These are phyloP conservation scores for Eupristina koningsbergeri DNA, from an alignment of 1,140 invertebrate genomes.

Conservation along the genomic window DNA sequence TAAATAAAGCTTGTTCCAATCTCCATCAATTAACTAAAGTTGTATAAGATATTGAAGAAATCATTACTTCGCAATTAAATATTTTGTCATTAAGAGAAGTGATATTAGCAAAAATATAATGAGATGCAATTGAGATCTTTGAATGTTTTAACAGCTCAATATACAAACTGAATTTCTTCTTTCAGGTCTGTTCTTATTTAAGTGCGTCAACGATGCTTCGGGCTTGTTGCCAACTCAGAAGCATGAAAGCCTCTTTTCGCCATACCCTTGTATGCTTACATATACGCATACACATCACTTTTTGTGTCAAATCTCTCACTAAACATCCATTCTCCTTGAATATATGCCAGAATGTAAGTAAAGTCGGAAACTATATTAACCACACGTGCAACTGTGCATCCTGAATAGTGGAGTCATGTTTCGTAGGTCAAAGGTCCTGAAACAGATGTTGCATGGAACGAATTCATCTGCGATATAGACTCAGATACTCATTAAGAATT, in stretches of 20 bases:
- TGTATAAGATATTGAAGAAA: too few relatives aligned
- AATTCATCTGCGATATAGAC: neutral
- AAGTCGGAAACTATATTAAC: neutral
- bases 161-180: constrained; percentile 55
- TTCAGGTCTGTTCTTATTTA: constrained; percentile 41
- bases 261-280: constrained; percentile 16
- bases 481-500: neutral
- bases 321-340: constrained; percentile 60
- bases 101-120: neutral
- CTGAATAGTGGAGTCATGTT: neutral
- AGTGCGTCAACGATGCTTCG: constrained; percentile 19
- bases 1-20: too few relatives aligned
- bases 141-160: constrained; percentile 37
- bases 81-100: constrained; percentile 2
- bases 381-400: neutral
- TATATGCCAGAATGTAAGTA: constrained; percentile 56
- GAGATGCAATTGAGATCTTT: neutral
- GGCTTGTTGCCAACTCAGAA: constrained; percentile 60
- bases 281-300: constrained; percentile 49
- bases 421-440: neutral
- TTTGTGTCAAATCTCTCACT: constrained; percentile 52
- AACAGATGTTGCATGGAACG: constrained; percentile 9
- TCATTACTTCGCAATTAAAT: too few relatives aligned
- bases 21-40: too few relatives aligned
- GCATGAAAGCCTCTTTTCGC: constrained; percentile 62